Conservation (phyloP, 2,113 vertebrate species). For the Heteronetta atricapilla region DNA sequence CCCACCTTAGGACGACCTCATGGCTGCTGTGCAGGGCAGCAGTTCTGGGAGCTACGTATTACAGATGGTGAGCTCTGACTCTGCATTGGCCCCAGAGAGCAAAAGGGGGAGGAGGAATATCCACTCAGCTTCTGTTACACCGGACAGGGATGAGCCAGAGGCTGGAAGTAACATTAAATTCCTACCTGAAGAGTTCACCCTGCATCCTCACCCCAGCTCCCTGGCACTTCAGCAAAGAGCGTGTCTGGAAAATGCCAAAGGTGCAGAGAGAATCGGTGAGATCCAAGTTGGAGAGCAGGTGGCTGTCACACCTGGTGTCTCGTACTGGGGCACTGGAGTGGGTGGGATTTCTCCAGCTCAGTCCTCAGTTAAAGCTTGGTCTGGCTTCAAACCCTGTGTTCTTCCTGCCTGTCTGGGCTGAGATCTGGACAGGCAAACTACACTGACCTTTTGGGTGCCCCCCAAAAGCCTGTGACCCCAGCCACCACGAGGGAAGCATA, state of each 20-base stretch:
- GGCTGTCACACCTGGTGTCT: background rate
- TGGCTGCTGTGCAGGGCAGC: background rate
- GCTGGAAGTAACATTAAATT: background rate
- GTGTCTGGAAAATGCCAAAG: background rate
- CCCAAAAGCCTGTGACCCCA: background rate
- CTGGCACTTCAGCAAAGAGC: background rate
- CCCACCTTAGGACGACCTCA: accelerated
- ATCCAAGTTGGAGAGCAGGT: background rate
- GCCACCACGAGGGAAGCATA: background rate
- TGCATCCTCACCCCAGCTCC: background rate
- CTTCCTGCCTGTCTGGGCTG: background rate
- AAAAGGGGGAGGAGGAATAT: background rate
- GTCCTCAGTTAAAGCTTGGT: background rate
- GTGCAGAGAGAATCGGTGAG: background rate
- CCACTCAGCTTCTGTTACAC: background rate
- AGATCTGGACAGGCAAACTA: background rate
- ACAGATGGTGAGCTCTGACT: background rate
- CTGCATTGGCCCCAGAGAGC: background rate
- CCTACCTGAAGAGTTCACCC: background rate
- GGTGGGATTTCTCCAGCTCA: background rate
- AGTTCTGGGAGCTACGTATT: background rate
- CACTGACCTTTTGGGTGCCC: background rate
- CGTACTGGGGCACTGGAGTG: background rate
- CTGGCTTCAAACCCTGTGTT: background rate
- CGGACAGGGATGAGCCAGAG: background rate